Evolutionary conservation across 2,888 invertebrate species (phyloP).

Genomic region (Trisateles emortualis): DNA sequence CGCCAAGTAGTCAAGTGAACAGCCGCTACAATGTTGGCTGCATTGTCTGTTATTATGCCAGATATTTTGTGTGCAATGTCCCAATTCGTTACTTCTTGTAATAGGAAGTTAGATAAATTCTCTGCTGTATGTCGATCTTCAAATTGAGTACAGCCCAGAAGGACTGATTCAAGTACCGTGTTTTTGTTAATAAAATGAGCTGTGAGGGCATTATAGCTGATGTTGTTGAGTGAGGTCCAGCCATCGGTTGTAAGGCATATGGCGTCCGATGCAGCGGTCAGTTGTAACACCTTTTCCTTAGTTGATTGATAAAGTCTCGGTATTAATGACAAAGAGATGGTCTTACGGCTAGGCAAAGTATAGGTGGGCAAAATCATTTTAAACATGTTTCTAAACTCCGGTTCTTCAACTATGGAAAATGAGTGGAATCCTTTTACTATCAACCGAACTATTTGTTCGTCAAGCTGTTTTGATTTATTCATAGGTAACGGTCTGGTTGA

Average conservation of each 20-base stretch:
- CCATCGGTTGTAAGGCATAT: slow-evolving; percentile 17
- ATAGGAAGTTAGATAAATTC: slow-evolving; percentile 15
- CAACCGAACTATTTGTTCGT: too few species aligned
- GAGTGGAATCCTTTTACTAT: too few species aligned
- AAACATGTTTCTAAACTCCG: too few species aligned
- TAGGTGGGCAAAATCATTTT: too few species aligned
- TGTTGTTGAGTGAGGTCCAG: slow-evolving; percentile 21
- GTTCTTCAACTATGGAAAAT: too few species aligned
- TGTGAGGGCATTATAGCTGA: slow-evolving; percentile 17
- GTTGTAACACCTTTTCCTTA: slow-evolving; percentile 8
- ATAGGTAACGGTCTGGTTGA: too few species aligned
- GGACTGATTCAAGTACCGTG: slow-evolving; percentile 7
- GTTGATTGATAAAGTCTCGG: too few species aligned
- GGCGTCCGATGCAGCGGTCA: slow-evolving; percentile 1
- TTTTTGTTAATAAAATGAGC: slow-evolving; percentile 23
- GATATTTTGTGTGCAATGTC: slow-evolving; percentile 17
- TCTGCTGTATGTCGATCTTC: too few species aligned
- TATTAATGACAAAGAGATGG: too few species aligned
- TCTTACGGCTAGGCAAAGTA: too few species aligned
- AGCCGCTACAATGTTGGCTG: slow-evolving; percentile 37
- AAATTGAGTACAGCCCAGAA: slow-evolving; percentile 23
- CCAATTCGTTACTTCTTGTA: slow-evolving; percentile 14
- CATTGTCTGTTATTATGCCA: slow-evolving; percentile 33
- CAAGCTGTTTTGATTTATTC: too few species aligned
- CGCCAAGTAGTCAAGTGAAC: slow-evolving; percentile 29